Evolutionary conservation across 1,140 invertebrate species (phyloP).

Genomic region (Drosophila subobscura): DNA sequence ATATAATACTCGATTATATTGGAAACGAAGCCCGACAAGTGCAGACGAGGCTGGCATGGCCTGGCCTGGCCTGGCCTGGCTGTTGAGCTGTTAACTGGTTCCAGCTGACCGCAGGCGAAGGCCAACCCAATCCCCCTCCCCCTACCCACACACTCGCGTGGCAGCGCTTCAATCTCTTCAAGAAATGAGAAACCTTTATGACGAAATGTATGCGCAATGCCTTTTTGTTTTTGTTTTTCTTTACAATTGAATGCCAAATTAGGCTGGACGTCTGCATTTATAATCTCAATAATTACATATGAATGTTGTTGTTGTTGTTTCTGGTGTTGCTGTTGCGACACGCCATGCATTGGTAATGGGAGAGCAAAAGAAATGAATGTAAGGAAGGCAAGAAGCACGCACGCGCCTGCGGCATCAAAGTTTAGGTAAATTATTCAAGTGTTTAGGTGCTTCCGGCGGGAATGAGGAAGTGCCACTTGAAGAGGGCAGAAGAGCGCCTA

Average conservation of each 20-base stretch:
- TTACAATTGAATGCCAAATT: conserved; percentile 77
- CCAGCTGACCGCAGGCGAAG: conserved; percentile 71
- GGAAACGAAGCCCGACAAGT: conserved; percentile 66
- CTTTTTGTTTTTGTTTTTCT: conserved; percentile 14
- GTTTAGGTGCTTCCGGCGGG: conserved; percentile 41
- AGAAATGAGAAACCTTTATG: conserved; percentile 63
- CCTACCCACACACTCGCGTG: background rate
- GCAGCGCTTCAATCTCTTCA: background rate
- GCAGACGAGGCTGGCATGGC: conserved; percentile 27
- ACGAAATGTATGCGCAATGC: conserved; percentile 71
- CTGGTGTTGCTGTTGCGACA: conserved; percentile 40
- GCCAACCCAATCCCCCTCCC: conserved; percentile 26
- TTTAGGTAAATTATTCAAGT: conserved; percentile 49
- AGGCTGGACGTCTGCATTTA: conserved; percentile 61
- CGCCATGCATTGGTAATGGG: conserved; percentile 71
- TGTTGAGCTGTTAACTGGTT: conserved; percentile 53
- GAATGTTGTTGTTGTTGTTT: conserved; percentile 28
- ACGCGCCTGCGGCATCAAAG: conserved; percentile 55
- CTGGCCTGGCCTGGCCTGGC: conserved; percentile 15
- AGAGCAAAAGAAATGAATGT: conserved; percentile 47
- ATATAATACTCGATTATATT: conserved; percentile 32
- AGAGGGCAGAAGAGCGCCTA: background rate
- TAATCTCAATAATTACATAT: conserved; percentile 54
- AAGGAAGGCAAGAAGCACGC: conserved; percentile 56
- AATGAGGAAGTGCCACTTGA: conserved; percentile 29